Evolutionary conservation across 2,888 invertebrate species (phyloP).

Genomic region (Acanthosoma haemorrhoidale): DNA sequence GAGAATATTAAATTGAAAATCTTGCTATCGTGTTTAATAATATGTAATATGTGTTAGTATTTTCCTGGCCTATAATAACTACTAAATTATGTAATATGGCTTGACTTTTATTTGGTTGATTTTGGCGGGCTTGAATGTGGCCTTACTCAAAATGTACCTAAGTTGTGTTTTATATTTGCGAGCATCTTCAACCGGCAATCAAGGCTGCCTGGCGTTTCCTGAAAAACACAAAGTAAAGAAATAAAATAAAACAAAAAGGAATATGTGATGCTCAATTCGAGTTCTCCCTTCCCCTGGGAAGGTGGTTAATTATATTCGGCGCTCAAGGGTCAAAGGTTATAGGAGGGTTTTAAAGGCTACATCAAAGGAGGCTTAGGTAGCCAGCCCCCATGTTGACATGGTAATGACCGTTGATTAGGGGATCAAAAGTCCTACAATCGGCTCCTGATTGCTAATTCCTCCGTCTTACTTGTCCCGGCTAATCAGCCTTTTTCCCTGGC

Average conservation of each 20-base stretch:
- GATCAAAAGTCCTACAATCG: slow-evolving; percentile 36
- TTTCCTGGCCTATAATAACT: no score
- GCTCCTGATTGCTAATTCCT: slow-evolving; percentile 39
- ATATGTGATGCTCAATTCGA: neutral
- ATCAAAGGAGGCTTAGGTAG: slow-evolving; percentile 7
- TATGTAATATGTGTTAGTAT: no score
- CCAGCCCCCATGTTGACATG: slow-evolving; percentile 37
- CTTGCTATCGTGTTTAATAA: no score
- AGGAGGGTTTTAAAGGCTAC: slow-evolving; percentile 19
- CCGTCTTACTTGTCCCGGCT: slow-evolving; percentile 19
- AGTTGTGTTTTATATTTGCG: no score
- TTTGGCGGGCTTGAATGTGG: no score
- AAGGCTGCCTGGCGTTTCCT: no score
- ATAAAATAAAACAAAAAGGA: neutral
- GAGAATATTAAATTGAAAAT: no score
- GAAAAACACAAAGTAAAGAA: no score
- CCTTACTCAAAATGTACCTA: no score
- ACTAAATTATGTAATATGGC: no score
- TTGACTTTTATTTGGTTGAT: no score
- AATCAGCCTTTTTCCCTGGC: slow-evolving; percentile 25
- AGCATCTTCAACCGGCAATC: no score
- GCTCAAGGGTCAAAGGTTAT: slow-evolving; percentile 26
- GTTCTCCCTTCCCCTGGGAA: neutral
- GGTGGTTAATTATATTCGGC: slow-evolving; percentile 18
- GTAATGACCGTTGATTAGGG: slow-evolving; percentile 38